Evolutionary conservation across 2,797 vertebrate species (phyloP).

Genomic region (Phoeniculus purpureus): DNA sequence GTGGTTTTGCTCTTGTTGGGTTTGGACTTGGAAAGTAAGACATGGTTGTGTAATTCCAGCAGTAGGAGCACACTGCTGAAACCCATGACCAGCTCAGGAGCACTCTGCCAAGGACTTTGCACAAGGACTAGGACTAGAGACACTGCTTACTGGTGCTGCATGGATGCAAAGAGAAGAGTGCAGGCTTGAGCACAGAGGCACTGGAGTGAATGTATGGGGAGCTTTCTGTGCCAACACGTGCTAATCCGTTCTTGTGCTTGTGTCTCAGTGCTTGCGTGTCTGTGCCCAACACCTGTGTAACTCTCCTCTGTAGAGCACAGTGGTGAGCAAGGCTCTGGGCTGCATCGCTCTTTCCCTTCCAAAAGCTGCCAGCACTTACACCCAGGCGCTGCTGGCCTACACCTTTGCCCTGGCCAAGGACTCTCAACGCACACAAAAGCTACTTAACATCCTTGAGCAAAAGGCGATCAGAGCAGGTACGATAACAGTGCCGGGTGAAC

Average conservation of each 20-base stretch:
- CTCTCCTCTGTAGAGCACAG: slow-evolving; percentile 62
- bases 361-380: slow-evolving; percentile 75
- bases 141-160: neutral
- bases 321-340: slow-evolving; percentile 73
- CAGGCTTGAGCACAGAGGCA: accelerated
- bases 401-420: slow-evolving; percentile 84
- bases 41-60: neutral
- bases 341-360: slow-evolving; percentile 70
- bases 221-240: neutral
- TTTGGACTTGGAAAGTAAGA: neutral
- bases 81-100: neutral
- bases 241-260: neutral
- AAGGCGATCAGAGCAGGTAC: slow-evolving; percentile 67
- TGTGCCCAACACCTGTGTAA: neutral
- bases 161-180: neutral
- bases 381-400: slow-evolving; percentile 83
- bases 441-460: slow-evolving; percentile 70
- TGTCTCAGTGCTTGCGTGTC: neutral
- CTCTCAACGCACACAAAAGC: slow-evolving; percentile 25
- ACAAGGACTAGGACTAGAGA: neutral
- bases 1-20: neutral
- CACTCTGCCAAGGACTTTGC: neutral
- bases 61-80: neutral
- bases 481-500: neutral
- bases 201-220: accelerated